Evolutionary conservation across 2,888 invertebrate genomes (phyloP).

Genomic region (Brenthis ino): DNA sequence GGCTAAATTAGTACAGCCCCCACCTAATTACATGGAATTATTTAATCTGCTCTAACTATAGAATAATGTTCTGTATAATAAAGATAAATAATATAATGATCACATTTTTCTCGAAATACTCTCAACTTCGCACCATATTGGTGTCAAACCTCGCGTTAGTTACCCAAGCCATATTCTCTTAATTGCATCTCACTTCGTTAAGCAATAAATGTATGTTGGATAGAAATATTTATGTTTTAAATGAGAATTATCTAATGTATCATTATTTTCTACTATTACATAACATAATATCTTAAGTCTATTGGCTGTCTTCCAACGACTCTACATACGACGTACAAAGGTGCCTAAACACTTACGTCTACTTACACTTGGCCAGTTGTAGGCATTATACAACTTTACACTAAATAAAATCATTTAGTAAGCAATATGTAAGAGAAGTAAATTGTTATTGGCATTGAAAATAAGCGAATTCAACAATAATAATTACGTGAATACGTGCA

Average conservation of each 20-base stretch:
- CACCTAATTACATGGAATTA: too few species aligned
- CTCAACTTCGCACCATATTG: too few species aligned
- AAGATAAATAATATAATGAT: too few species aligned
- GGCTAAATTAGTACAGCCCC: too few species aligned
- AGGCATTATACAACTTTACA: too few species aligned
- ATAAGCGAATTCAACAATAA: background rate
- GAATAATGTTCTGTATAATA: too few species aligned
- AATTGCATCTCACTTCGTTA: background rate
- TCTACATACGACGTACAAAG: too few species aligned
- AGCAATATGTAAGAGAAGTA: background rate
- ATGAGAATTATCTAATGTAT: conserved; percentile 15
- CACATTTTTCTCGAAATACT: too few species aligned
- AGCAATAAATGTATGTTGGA: background rate
- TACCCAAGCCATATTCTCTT: background rate
- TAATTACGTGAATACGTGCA: conserved; percentile 1
- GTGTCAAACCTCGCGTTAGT: too few species aligned
- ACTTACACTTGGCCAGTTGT: background rate
- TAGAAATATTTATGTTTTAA: conserved; percentile 8
- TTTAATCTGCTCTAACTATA: too few species aligned
- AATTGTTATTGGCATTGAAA: conserved; percentile 1
- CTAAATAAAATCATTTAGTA: too few species aligned
- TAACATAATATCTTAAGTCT: background rate
- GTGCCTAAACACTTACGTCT: too few species aligned
- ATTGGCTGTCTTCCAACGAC: conserved; percentile 10
- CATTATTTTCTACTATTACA: conserved; percentile 7